phyloP scores from a whole-genome alignment of 2,888 invertebrate genomes.

The Watsonalla binaria region DNA sequence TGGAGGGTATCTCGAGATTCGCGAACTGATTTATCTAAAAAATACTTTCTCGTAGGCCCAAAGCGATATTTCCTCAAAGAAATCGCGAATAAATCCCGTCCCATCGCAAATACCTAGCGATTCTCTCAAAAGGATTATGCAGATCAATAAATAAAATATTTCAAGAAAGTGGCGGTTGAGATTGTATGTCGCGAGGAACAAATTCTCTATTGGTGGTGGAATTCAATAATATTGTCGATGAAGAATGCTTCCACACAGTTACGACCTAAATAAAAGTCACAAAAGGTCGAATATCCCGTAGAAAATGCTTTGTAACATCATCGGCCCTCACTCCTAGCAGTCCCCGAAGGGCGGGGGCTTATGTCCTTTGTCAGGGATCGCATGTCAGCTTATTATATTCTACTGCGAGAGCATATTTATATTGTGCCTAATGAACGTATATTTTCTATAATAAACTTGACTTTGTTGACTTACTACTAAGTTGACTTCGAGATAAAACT shows the following conservation, averaged over 20 bases:
- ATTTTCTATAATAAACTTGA: background rate
- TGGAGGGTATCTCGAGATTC: too few relatives aligned
- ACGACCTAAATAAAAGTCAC: constrained; percentile 24
- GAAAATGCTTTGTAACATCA: constrained; percentile 24
- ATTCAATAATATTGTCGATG: constrained; percentile 55
- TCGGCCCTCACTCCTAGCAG: background rate
- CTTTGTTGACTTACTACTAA: background rate
- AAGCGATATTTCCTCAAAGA: background rate
- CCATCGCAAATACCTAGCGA: constrained; percentile 22
- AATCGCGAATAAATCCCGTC: constrained; percentile 13
- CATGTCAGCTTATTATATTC: background rate
- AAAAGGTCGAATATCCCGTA: constrained; percentile 23
- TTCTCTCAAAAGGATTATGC: constrained; percentile 38
- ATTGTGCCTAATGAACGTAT: background rate
- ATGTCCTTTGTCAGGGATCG: constrained; percentile 3
- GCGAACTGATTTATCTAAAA: background rate
- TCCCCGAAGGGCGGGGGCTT: constrained; percentile 7
- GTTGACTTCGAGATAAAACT: too few relatives aligned
- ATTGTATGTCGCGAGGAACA: constrained; percentile 38
- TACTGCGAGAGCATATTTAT: background rate
- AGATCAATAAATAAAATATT: constrained; percentile 53
- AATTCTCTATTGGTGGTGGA: constrained; percentile 33
- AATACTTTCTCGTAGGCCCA: background rate
- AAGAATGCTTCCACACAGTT: constrained; percentile 27
- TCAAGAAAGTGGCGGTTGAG: constrained; percentile 31